phyloP scores from a whole-genome alignment of 2,888 invertebrate genomes.

The Melieria picta region DNA sequence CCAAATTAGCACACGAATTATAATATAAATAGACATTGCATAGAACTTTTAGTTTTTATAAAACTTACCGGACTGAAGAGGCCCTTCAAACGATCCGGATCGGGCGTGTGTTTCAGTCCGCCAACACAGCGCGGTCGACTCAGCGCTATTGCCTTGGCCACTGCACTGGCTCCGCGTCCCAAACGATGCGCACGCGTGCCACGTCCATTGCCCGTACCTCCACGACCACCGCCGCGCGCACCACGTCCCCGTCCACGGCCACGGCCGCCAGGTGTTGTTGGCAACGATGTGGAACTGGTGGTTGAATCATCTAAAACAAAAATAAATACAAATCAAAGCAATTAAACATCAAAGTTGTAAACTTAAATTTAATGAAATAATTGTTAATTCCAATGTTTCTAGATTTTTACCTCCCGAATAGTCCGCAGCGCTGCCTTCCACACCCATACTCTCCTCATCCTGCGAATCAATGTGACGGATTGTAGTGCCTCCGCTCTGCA shows the following conservation, averaged over 20 bases:
- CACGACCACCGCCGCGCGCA: conserved; percentile 51
- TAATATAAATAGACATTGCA: too few species aligned
- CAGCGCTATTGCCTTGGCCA: conserved; percentile 57
- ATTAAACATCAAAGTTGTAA: background rate
- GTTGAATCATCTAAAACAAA: conserved; percentile 45
- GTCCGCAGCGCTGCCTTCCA: conserved; percentile 48
- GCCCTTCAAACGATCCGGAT: conserved; percentile 60
- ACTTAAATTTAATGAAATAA: background rate
- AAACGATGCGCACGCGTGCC: conserved; percentile 57
- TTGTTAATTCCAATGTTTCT: conserved; percentile 6
- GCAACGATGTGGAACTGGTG: conserved; percentile 39
- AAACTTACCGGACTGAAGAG: conserved; percentile 63
- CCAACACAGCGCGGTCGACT: conserved; percentile 62
- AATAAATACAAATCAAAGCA: background rate
- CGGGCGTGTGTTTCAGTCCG: conserved; percentile 61
- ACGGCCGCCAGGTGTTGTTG: conserved; percentile 40
- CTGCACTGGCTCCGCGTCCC: conserved; percentile 62
- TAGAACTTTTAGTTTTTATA: too few species aligned
- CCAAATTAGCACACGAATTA: too few species aligned
- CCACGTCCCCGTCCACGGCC: conserved; percentile 54
- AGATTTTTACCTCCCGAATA: conserved; percentile 54
- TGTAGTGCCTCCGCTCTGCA: conserved; percentile 13
- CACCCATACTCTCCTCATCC: conserved; percentile 50
- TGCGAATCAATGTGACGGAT: conserved; percentile 45
- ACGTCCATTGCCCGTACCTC: conserved; percentile 49